These are phyloP conservation scores for Drosophila suzukii DNA, from an alignment of 1,140 invertebrate genomes.

Conservation along the genomic window DNA sequence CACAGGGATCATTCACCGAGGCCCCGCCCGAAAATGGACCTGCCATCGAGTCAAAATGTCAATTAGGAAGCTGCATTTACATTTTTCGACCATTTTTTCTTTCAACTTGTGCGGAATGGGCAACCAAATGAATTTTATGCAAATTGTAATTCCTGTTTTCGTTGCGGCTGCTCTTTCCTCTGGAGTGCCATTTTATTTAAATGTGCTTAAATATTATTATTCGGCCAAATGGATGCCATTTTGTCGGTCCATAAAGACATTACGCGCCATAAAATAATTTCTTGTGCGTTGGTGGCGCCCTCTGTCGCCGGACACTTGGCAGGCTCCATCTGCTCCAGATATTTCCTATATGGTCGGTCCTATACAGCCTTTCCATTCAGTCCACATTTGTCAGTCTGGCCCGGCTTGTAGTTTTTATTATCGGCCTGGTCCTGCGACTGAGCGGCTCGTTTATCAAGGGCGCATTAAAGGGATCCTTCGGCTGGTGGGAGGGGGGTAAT, in stretches of 20 bases:
- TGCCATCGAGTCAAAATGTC: slow-evolving; percentile 65
- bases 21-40: slow-evolving; percentile 28
- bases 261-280: slow-evolving; percentile 82
- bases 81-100: slow-evolving; percentile 49
- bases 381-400: slow-evolving; percentile 52
- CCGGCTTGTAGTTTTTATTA: slow-evolving; percentile 56
- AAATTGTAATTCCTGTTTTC: slow-evolving; percentile 52
- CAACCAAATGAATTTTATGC: slow-evolving; percentile 65
- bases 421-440: slow-evolving; percentile 34
- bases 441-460: slow-evolving; percentile 73
- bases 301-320: slow-evolving; percentile 55
- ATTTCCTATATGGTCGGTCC: not conserved
- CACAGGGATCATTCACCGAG: slow-evolving; percentile 15
- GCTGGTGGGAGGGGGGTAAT: slow-evolving; percentile 22
- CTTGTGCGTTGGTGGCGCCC: slow-evolving; percentile 49
- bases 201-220: slow-evolving; percentile 60
- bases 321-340: slow-evolving; percentile 31
- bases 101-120: slow-evolving; percentile 18
- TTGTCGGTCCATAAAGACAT: slow-evolving; percentile 70
- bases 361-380: too few species aligned
- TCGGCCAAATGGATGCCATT: slow-evolving; percentile 51
- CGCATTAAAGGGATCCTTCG: slow-evolving; percentile 60
- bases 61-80: slow-evolving; percentile 66
- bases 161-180: slow-evolving; percentile 14
- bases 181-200: slow-evolving; percentile 62